Evolutionary conservation across 1,140 invertebrate genomes (phyloP), one percentile per base, ranked within the genome.

Genomic region (Aphelenchoides avenae): DNA sequence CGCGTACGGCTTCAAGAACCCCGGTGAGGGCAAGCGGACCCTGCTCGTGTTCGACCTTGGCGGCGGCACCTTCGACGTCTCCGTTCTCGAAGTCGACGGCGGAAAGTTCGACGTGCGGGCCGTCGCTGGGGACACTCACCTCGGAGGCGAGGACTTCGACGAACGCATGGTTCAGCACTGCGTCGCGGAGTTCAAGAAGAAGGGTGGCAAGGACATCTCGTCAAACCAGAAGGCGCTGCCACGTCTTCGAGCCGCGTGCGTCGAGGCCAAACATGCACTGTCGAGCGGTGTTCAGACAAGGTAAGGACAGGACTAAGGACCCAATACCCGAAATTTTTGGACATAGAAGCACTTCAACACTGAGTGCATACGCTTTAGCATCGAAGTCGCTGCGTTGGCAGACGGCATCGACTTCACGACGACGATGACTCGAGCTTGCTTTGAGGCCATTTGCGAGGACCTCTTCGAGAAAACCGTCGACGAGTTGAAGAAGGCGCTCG

Each of bases 161-260:
- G 97, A 97, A 78, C 79, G 84, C 29, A 84, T 99, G 5, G 89
- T 98, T 24, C 89, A 89, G 75, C 91, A 86, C 80, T 94, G 94
- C 71, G 87, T 91, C 1, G 86, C 91, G 33, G 92, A 98, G 82
- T 99, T 99, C 75, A 96, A 92, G 77, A 87, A 86, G 79, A 93
- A 98, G 84, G 90, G 92, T 85, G 92, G 93, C 37, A 80, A 97
- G 55, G 92, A 99, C 79, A 84, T 99, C 4, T 86, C 86, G 5
- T 98, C 97, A 76, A 94, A 99, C 77, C 84, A 85, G 27, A 96
- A 97, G 91, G 94, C 95, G 1, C 92, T 99, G 89, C 94, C 98
- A 78, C 84, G 94, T 61, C 80, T 99, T 30, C 93, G 95, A 78
- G 94, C 98, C 82, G 94, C 94, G 0, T 87, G 93, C 0, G 94